Percentiles rank a stretch among this genome's conserved stretches.
phyloP scores from a whole-genome alignment of 2,797 vertebrate genomes.

The Nothura maculosa region DNA sequence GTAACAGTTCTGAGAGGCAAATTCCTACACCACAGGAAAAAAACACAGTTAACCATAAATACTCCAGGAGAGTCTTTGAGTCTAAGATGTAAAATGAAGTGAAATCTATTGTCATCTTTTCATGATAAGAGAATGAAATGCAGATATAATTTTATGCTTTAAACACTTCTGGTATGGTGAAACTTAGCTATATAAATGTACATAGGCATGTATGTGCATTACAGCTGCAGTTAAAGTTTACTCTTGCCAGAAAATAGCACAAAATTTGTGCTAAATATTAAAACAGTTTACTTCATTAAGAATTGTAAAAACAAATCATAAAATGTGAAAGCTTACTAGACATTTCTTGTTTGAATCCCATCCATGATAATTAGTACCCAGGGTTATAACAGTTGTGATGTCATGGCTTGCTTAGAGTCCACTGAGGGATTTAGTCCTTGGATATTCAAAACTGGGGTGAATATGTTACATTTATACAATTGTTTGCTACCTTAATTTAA shows the following conservation, averaged over 20 bases:
- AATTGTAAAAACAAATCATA: not conserved
- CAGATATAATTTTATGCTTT: not conserved
- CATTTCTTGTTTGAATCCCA: not conserved
- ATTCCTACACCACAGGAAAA: not conserved
- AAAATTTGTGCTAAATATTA: not conserved
- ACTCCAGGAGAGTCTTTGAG: not conserved
- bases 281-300: not conserved
- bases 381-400: not conserved
- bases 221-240: not conserved
- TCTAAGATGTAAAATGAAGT: not conserved
- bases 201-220: not conserved
- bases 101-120: not conserved
- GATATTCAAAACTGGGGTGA: not conserved
- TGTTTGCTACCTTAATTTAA: conserved; percentile 18
- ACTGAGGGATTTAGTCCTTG: not conserved
- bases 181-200: not conserved
- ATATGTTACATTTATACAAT: not conserved
- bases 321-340: not conserved
- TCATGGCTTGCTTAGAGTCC: not conserved
- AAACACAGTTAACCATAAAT: not conserved
- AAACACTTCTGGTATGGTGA: not conserved
- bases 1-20: not conserved
- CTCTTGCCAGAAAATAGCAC: not conserved
- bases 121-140: not conserved
- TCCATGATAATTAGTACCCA: not conserved